Percentiles rank a stretch among this genome's conserved stretches.
These are phyloP conservation scores for Callipepla squamata DNA, from an alignment of 2,113 vertebrate species.

Conservation along the genomic window DNA sequence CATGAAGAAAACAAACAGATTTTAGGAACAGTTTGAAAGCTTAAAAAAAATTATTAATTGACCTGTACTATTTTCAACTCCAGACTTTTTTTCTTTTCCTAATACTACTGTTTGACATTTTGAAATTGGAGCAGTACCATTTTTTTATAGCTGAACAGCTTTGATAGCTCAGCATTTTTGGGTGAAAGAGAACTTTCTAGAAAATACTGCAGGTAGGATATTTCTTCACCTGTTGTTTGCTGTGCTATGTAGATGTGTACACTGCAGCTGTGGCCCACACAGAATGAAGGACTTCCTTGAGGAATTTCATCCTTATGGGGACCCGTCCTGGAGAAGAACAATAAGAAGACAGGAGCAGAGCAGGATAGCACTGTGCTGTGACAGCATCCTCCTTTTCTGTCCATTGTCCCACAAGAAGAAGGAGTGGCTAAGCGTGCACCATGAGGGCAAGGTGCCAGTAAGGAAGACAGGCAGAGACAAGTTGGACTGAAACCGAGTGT, in stretches of 20 bases:
- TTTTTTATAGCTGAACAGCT: not conserved
- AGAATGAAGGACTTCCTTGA: rapidly evolving
- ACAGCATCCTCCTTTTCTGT: not conserved
- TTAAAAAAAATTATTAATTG: not conserved
- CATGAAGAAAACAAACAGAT: not conserved
- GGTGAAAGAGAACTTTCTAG: not conserved
- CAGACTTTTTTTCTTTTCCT: not conserved
- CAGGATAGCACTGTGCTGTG: rapidly evolving
- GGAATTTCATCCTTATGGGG: rapidly evolving
- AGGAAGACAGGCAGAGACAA: not conserved
- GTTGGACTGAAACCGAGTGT: rapidly evolving
- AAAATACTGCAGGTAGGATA: not conserved
- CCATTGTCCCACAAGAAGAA: not conserved
- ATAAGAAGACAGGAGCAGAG: not conserved
- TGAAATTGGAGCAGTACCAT: not conserved
- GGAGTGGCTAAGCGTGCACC: rapidly evolving
- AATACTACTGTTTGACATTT: not conserved
- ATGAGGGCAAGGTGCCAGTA: not conserved
- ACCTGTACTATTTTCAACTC: not conserved
- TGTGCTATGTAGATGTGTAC: not conserved
- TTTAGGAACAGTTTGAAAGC: not conserved
- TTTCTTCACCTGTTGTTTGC: not conserved
- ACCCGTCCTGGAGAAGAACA: not conserved
- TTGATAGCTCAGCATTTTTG: not conserved
- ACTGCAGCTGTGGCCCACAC: rapidly evolving